phyloP scores from a whole-genome alignment of 2,113 vertebrate genomes.

The Ifrita kowaldi region DNA sequence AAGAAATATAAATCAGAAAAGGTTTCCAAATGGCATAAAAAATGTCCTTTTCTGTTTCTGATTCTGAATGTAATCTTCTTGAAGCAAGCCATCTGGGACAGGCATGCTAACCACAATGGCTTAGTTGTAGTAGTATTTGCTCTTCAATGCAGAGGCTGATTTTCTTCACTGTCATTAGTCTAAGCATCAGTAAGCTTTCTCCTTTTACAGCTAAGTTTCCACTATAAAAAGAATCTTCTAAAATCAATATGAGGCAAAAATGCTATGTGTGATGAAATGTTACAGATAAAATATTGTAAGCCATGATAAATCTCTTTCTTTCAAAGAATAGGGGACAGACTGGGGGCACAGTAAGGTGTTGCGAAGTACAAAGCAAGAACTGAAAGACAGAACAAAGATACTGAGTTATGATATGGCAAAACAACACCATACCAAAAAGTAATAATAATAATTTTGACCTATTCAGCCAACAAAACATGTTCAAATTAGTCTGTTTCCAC shows the following conservation, averaged over 20 bases:
- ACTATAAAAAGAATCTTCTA: neutral
- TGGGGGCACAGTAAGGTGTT: neutral
- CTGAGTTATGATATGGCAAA: neutral
- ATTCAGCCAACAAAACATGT: neutral
- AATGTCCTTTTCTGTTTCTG: conserved; percentile 11
- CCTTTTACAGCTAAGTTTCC: neutral
- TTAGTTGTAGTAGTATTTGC: conserved; percentile 6
- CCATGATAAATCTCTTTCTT: neutral
- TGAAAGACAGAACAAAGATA: neutral
- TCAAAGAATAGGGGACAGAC: neutral
- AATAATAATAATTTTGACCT: neutral
- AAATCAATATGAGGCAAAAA: conserved; percentile 38
- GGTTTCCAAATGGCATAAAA: conserved; percentile 32
- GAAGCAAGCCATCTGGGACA: conserved; percentile 49
- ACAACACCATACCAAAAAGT: neutral
- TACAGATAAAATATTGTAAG: neutral
- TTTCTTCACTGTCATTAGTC: conserved; percentile 29
- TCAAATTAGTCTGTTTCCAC: neutral
- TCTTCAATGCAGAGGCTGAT: conserved; percentile 5
- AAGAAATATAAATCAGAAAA: conserved; percentile 47
- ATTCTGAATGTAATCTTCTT: conserved; percentile 41
- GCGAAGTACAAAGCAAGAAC: neutral
- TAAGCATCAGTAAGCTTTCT: neutral
- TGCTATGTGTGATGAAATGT: neutral
- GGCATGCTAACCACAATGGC: conserved; percentile 20